These are phyloP conservation scores for Drosophila nigrodunni DNA, from an alignment of 1,140 invertebrate genomes.

Conservation along the genomic window DNA sequence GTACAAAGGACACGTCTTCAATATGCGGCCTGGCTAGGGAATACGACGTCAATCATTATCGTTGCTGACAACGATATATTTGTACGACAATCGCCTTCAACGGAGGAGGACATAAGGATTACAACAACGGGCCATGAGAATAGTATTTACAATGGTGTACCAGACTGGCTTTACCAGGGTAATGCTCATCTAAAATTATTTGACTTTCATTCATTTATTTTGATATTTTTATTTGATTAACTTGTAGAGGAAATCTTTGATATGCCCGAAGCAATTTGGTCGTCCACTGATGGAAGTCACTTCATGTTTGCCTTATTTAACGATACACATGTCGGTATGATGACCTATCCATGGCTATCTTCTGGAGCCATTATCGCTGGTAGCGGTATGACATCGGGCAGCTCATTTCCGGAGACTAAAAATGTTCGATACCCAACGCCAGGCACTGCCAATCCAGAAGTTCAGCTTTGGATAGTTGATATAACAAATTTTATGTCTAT, in stretches of 20 bases:
- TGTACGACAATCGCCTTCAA: slow-evolving; percentile 89
- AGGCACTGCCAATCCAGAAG: slow-evolving; percentile 93
- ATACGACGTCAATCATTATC: slow-evolving; percentile 89
- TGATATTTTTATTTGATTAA: slow-evolving; percentile 19
- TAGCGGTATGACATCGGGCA: slow-evolving; percentile 75
- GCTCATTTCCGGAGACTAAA: slow-evolving; percentile 89
- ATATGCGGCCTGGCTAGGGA: slow-evolving; percentile 91
- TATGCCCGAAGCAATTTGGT: slow-evolving; percentile 92
- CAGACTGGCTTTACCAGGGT: slow-evolving; percentile 98
- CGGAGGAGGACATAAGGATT: slow-evolving; percentile 87
- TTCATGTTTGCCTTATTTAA: slow-evolving; percentile 95
- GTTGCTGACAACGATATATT: slow-evolving; percentile 95
- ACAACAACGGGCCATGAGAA: slow-evolving; percentile 91
- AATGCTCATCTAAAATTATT: slow-evolving; percentile 22
- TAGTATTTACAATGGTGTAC: slow-evolving; percentile 94
- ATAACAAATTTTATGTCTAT: slow-evolving; percentile 88
- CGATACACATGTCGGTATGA: slow-evolving; percentile 91
- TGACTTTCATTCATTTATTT: background rate
- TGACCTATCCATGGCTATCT: slow-evolving; percentile 91
- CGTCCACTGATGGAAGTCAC: slow-evolving; percentile 91
- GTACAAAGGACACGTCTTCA: slow-evolving; percentile 90
- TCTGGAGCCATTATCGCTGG: slow-evolving; percentile 86
- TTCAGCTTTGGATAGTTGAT: slow-evolving; percentile 92
- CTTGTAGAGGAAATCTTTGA: slow-evolving; percentile 91
- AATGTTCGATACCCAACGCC: slow-evolving; percentile 92